A percentile compares a stretch with the other conserved stretches of the same genome.
phyloP scores from a whole-genome alignment of 2,113 vertebrate genomes.

The Gymnobelideus leadbeateri region DNA sequence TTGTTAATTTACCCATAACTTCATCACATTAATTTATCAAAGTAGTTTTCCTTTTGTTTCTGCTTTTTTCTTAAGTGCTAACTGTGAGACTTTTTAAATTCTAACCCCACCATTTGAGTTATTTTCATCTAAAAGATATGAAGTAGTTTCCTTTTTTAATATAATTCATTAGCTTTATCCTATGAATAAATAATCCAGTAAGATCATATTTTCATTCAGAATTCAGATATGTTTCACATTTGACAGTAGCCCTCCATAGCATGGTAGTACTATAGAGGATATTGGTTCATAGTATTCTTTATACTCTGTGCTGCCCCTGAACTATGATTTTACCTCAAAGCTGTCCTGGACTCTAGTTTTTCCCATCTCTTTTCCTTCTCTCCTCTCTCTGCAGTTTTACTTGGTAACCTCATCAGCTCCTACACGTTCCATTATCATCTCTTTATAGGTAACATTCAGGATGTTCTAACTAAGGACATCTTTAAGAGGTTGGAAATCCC shows the following conservation, averaged over 20 bases:
- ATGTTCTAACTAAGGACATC: not conserved
- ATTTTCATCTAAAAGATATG: not conserved
- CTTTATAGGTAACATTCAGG: not conserved
- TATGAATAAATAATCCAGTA: not conserved
- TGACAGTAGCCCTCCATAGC: not conserved
- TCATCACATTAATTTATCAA: not conserved
- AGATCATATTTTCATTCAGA: not conserved
- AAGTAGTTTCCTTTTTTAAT: not conserved
- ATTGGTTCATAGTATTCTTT: not conserved
- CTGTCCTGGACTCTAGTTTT: not conserved
- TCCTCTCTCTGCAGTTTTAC: not conserved
- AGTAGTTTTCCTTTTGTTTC: not conserved
- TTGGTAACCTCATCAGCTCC: not conserved
- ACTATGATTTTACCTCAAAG: not conserved
- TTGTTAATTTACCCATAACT: not conserved
- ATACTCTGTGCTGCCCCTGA: not conserved
- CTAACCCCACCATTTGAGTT: not conserved
- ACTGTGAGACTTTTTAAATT: not conserved
- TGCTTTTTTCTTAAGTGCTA: not conserved
- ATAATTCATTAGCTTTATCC: not conserved
- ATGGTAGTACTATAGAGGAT: not conserved
- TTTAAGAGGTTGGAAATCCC: constrained; percentile 38
- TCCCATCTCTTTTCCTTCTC: not conserved
- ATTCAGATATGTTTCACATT: not conserved
- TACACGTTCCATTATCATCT: not conserved